Base-by-base conservation (phyloP, 92 coral and sea anemone genomes). In the Paramuricea clavata region DNA sequence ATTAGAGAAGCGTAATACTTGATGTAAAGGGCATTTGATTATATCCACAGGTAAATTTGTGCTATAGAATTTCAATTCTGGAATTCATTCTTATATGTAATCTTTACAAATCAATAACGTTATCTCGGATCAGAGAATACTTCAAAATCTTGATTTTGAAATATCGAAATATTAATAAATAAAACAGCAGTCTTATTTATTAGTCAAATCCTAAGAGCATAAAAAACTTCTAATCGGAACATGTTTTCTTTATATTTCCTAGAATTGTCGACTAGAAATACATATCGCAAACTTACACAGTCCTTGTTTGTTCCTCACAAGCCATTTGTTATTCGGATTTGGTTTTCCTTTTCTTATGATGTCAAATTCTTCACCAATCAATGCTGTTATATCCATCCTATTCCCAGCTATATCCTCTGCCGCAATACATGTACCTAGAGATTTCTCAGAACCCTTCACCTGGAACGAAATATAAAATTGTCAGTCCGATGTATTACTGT, bases 261-360 rank as follows among this genome's bases (percentile, higher is more conserved):
- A 31, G 42, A 72, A 72, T 34, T 35, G 9, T 23, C 26, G 19
- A 6, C 27, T 16, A 11, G 0, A 27, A 0, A 17, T 54, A 19
- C 21, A 54, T 13, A 49, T 28, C n/a, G n/a, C n/a, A n/a, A 28
- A 56, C 98, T 81, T 81, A 95, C 98, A 85, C 60, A 92, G 93
- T 72, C 95, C 98, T 54, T 86, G 91, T 22, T 82, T 47, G 71
- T 87, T 92, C 61, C 79, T 92, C 62, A 95, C 90, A 71, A 95
- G 89, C 95, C 95, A 95, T 65, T 92, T 95, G 42, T 76, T 76
- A 54, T 26, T 49, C 15, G 82, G 82, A 52, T 8, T 50, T 4
- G 72, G 39, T 42, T 76, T 76, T 25, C 64, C 82, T 52, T 76
- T 76, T 76, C 82, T 76, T 50, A 76, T 49, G 0, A 76, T n/a